Conservation (phyloP, 2,797 vertebrate genomes). For the Anabacerthia variegaticeps region DNA sequence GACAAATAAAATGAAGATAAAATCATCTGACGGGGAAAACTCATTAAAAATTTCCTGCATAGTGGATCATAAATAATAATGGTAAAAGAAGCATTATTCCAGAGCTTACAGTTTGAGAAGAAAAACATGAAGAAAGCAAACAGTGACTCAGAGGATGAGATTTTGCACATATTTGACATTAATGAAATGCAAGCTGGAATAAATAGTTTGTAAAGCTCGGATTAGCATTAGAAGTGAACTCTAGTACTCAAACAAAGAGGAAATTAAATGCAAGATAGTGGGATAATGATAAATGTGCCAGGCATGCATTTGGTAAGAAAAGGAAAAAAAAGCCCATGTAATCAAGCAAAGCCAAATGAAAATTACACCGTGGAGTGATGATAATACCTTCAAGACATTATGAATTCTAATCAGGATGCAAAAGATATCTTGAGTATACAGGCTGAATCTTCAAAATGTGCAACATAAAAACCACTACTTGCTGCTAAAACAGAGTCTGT, state of each 20-base stretch:
- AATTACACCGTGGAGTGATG: neutral
- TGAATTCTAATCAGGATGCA: neutral
- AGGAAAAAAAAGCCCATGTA: neutral
- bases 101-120: neutral
- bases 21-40: neutral
- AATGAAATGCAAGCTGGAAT: conserved; percentile 5
- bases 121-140: neutral
- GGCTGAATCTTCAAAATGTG: neutral
- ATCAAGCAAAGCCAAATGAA: neutral
- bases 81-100: neutral
- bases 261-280: conserved; percentile 19
- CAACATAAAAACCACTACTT: neutral
- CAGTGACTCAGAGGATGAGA: neutral
- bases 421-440: neutral
- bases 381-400: neutral
- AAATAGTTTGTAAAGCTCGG: neutral
- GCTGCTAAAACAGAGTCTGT: neutral
- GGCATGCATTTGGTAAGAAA: neutral
- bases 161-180: neutral
- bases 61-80: neutral
- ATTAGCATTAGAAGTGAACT: conserved; percentile 27
- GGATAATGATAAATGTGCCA: neutral
- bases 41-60: neutral
- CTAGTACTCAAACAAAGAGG: neutral
- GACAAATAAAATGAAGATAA: neutral